Base-by-base conservation (phyloP, 1,140 invertebrate genomes). In the Panagrolaimus sp. region DNA sequence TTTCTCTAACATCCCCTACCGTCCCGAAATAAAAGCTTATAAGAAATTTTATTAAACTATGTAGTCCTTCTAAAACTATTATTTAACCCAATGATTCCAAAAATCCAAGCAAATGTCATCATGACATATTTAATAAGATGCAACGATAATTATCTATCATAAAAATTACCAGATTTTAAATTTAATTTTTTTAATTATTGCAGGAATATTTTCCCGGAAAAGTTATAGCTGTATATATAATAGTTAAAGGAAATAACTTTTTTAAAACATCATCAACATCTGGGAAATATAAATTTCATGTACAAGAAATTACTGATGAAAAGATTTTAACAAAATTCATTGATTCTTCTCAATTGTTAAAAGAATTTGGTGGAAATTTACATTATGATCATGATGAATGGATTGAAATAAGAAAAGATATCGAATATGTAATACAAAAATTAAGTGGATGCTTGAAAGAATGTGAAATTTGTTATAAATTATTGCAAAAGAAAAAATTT, bases 321-420 rank as follows among this genome's bases (percentile, higher is more conserved):
- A 27, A 67, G n/a, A n/a, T n/a, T 20, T 31, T 69, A 42, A 38
- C 44, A 9, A 38, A 42, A 42, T 67, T 27, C 11, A 67, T 69
- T 27, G 67, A 69, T 51, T n/a, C n/a, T 14, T 16, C 31, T n/a
- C 31, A 69, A 46, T 25, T 69, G 5, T 43, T 53, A 43, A 16
- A 23, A 1, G 67, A 69, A 9, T 64, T 66, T n/a, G 67, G 67
- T 25, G 67, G 67, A 9, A 25, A n/a, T 27, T 25, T 69, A 20
- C 16, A 67, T 20, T 69, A 69, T 31, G 45, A 69, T 48, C 63
- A 69, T 23, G 38, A 69, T 14, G 67, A 69, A 53, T 69, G 67
- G 67, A 66, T 69, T 20, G 48, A 63, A 16, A 46, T 45, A 47
- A 23, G 67, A 44, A 27, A 31, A n/a, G 67, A 63, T 31, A 63